Evolutionary conservation across 2,888 invertebrate species (phyloP).

Genomic region (Macrosoma leucophasiata): DNA sequence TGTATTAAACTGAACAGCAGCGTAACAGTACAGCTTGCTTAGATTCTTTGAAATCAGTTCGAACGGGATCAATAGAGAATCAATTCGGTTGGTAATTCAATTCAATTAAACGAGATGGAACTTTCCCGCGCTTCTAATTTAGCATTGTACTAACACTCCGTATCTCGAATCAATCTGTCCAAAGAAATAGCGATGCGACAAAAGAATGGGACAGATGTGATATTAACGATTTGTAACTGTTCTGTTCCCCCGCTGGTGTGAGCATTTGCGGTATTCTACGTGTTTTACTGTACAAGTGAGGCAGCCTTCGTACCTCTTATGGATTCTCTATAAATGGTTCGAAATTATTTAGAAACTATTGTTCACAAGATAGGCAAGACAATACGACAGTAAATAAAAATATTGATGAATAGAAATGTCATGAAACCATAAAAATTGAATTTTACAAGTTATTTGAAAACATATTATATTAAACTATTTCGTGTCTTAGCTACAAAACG

Average conservation of each 20-base stretch:
- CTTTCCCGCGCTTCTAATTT: conserved; percentile 62
- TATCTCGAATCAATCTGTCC: conserved; percentile 61
- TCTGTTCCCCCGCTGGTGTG: conserved; percentile 38
- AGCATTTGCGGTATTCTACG: conserved; percentile 47
- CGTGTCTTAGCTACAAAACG: too few species aligned
- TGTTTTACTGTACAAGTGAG: too few species aligned
- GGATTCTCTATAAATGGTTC: too few species aligned
- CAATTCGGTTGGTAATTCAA: conserved; percentile 46
- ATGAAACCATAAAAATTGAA: too few species aligned
- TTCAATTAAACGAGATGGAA: conserved; percentile 62
- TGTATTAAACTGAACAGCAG: conserved; percentile 39
- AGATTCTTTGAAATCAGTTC: conserved; percentile 52
- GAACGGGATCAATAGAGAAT: conserved; percentile 59
- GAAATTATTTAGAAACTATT: conserved; percentile 6
- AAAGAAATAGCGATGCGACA: conserved; percentile 60
- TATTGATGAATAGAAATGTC: too few species aligned
- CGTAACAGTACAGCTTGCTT: conserved; percentile 48
- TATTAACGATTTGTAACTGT: conserved; percentile 67
- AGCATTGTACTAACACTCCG: conserved; percentile 51
- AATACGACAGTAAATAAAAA: too few species aligned
- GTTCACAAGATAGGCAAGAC: neutral
- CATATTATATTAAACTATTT: too few species aligned
- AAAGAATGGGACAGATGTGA: conserved; percentile 55
- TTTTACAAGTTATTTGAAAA: too few species aligned
- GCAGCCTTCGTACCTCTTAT: too few species aligned